Evolutionary conservation across 2,113 vertebrate species (phyloP).

Genomic region (Gallinago media): DNA sequence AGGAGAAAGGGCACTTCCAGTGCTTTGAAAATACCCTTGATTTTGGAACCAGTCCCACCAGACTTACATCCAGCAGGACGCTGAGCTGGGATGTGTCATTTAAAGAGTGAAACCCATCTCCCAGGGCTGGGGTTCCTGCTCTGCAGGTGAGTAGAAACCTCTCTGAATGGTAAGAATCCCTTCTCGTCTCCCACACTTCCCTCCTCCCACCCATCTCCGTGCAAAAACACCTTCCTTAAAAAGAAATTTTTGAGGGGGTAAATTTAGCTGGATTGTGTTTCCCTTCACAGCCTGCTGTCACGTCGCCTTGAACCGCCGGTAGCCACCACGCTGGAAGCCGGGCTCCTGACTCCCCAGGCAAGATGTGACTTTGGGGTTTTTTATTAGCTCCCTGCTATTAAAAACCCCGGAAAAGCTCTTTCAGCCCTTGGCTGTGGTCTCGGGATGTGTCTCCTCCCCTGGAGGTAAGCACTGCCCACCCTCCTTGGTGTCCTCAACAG

Average conservation of each 20-base stretch:
- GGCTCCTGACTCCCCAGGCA: background rate
- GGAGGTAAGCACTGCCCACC: background rate
- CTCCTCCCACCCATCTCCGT: background rate
- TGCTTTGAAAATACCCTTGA: rapidly evolving
- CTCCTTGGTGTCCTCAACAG: background rate
- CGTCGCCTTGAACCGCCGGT: background rate
- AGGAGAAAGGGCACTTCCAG: background rate
- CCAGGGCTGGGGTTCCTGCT: background rate
- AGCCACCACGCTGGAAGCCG: background rate
- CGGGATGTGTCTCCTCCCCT: background rate
- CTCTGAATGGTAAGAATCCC: background rate
- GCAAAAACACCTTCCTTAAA: background rate
- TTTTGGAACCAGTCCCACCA: background rate
- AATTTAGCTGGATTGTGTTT: background rate
- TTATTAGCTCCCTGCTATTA: background rate
- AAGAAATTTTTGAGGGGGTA: background rate
- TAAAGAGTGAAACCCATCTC: background rate
- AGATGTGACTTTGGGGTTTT: background rate
- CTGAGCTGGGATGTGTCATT: background rate
- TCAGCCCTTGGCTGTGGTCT: background rate
- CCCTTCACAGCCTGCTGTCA: background rate
- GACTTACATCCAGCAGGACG: background rate
- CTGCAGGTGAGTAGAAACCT: background rate
- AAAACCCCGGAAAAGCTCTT: background rate
- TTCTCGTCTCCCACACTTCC: background rate